Conservation (phyloP, 2,888 invertebrate genomes). For the Cryptosula pallasiana region DNA sequence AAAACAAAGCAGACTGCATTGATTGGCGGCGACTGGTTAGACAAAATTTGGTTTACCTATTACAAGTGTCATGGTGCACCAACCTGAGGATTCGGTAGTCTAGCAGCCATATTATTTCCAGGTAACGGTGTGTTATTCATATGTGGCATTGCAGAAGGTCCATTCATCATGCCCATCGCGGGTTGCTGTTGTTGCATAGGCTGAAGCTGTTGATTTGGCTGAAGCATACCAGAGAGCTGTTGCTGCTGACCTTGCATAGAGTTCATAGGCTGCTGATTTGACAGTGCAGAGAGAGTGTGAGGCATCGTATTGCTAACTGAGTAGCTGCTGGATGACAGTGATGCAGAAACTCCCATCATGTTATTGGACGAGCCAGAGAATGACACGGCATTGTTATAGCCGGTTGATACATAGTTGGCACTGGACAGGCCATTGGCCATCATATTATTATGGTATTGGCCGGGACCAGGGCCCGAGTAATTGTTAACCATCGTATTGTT, state of each 20-base stretch:
- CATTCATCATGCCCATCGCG: constrained; percentile 1
- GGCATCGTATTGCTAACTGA: background rate
- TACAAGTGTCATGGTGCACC: too few species aligned
- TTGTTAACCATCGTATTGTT: constrained; percentile 17
- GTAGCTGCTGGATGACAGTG: background rate
- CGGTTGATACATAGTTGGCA: constrained; percentile 7
- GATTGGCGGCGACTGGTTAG: too few species aligned
- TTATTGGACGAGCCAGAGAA: constrained; percentile 11
- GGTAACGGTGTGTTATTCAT: constrained; percentile 4
- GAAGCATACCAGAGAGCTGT: background rate
- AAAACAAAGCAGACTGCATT: too few species aligned
- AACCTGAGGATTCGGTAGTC: constrained; percentile 17
- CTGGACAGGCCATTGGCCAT: background rate
- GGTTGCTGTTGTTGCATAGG: background rate
- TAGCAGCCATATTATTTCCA: background rate
- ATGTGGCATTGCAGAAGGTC: background rate
- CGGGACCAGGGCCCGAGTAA: constrained; percentile 8
- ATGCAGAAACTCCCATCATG: background rate
- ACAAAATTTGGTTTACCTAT: too few species aligned
- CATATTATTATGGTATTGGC: constrained; percentile 17
- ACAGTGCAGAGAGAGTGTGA: background rate
- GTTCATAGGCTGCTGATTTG: background rate
- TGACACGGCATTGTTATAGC: background rate
- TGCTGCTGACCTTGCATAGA: constrained; percentile 11
- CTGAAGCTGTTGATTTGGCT: constrained; percentile 2